These are phyloP conservation scores for Piprites chloris DNA, from an alignment of 2,113 vertebrate genomes.

Conservation along the genomic window DNA sequence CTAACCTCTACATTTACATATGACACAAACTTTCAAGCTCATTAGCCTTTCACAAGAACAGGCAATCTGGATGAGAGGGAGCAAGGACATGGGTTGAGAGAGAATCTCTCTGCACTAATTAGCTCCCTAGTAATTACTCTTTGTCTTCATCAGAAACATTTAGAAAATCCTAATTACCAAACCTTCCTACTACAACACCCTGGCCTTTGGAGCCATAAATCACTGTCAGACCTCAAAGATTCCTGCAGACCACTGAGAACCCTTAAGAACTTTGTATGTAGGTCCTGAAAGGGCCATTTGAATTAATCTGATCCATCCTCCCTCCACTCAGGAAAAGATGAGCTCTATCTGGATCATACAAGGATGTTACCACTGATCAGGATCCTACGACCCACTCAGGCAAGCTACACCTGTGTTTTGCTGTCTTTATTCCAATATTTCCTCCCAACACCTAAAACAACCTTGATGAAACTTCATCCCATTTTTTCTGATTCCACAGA, in stretches of 20 bases:
- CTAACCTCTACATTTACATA: neutral
- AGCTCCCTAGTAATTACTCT: neutral
- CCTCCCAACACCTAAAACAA: neutral
- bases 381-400: neutral
- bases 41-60: neutral
- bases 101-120: neutral
- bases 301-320: neutral
- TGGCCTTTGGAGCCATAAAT: neutral
- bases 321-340: neutral
- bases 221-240: neutral
- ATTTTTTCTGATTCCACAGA: neutral
- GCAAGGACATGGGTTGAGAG: neutral
- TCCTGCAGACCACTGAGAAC: neutral
- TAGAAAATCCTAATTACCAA: neutral
- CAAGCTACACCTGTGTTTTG: accelerated
- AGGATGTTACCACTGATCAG: neutral
- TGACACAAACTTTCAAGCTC: neutral
- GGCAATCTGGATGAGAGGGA: neutral
- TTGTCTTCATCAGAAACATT: neutral
- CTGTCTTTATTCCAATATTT: neutral
- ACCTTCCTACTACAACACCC: neutral
- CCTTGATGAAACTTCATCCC: neutral
- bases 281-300: neutral
- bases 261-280: neutral
- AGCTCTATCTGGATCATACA: neutral